Base-by-base conservation (phyloP, 2,113 vertebrate genomes). In the Heptranchias perlo region DNA sequence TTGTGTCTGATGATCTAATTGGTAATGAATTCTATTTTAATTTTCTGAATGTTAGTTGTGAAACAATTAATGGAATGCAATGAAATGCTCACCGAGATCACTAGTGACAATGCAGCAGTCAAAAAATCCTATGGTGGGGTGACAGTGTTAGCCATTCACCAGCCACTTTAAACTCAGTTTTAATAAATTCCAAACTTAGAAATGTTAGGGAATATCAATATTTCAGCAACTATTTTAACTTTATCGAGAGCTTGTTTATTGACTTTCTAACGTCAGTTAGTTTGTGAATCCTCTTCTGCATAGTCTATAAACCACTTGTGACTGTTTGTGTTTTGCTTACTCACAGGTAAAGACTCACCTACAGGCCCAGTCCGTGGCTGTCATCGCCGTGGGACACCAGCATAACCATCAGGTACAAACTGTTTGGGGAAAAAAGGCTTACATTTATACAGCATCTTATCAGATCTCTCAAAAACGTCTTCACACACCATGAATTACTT, bases 311-410 rank as follows among this genome's bases (percentile, higher is more conserved):
- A 13, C 52, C 11, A 11, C 28, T 35, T 91, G 49, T 58, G 31
- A 91, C 28, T 91, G 87, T 58, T 69, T 91, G 87, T 58, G 52
- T 16, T 91, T 35, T 91, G 87, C 14, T 58, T 73, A n/a, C 13
- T 91, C 28, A 14, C 96, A 99, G 99, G 98, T 99, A 91, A 99
- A 99, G 97, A 99, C 99, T 0, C 99, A 99, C 94, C 98, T 99
- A 54, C 99, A 99, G 97, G 98, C 99, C 52, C 99, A 99, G 97
- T 98, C 98, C 0, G 96, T 98, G 96, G 96, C 98, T 0, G 73
- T 98, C 0, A 96, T 99, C 64, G 98, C 98, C 0, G 99, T 99
- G 49, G 99, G 99, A 25, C 98, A 99, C 97, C 99, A 99, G 97
- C 99, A 99, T 96, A 98, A 99, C 96, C 99, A 99, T 89, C 97